A percentile compares a stretch with the other conserved stretches of the same genome.
Conservation (phyloP, 2,888 invertebrate genomes). For the Spilosoma lubricipeda region DNA sequence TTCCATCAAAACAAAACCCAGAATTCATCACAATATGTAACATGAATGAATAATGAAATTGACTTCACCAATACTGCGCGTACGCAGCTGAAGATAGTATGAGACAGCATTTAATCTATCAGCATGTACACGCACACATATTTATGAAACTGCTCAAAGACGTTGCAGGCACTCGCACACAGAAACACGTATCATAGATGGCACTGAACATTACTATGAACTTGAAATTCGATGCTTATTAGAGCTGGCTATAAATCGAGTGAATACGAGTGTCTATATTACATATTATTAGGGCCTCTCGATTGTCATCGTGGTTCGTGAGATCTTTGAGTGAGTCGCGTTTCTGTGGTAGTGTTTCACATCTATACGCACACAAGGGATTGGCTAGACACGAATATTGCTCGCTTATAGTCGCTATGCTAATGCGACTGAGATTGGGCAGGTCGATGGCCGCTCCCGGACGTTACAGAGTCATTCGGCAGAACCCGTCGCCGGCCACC, state of each 20-base stretch:
- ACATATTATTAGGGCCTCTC: not conserved
- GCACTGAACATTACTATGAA: slow-evolving; percentile 45
- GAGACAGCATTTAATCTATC: slow-evolving; percentile 67
- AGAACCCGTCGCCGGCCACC: slow-evolving; percentile 78
- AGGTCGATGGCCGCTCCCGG: slow-evolving; percentile 86
- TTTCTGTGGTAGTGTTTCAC: slow-evolving; percentile 41
- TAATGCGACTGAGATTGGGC: slow-evolving; percentile 87
- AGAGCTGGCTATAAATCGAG: not conserved
- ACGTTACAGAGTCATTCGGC: slow-evolving; percentile 83
- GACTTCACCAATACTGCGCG: slow-evolving; percentile 33
- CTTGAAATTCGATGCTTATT: slow-evolving; percentile 23
- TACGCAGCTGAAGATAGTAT: slow-evolving; percentile 39
- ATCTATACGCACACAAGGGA: slow-evolving; percentile 65
- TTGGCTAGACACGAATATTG: slow-evolving; percentile 82
- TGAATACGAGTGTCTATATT: slow-evolving; percentile 2
- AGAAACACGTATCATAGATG: slow-evolving; percentile 44
- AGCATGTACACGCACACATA: slow-evolving; percentile 56
- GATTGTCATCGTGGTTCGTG: slow-evolving; percentile 1
- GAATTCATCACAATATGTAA: slow-evolving; percentile 17
- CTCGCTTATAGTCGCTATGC: slow-evolving; percentile 74
- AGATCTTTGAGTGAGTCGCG: slow-evolving; percentile 29
- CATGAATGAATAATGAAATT: slow-evolving; percentile 34
- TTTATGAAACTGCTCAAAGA: slow-evolving; percentile 56
- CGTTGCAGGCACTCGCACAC: slow-evolving; percentile 57
- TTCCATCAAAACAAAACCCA: slow-evolving; percentile 16